Base-by-base conservation (phyloP, 1,140 invertebrate species). In the Whitmania pigra region DNA sequence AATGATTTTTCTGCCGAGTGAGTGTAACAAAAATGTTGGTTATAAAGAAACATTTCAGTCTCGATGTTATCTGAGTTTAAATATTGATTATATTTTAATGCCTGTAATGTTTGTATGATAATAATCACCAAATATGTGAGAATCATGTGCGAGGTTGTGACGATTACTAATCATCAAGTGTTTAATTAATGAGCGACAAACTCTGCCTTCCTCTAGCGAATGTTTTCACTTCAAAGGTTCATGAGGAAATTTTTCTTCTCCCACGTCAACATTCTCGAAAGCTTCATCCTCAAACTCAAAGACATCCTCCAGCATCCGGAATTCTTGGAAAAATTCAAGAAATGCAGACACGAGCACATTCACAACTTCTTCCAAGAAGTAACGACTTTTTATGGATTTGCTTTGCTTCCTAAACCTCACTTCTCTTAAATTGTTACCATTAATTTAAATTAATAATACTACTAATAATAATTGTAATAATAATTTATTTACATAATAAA, bases 211-310 rank as follows among this genome's bases (percentile, higher is more conserved):
- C 15, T 5, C 43, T 17, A 49, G 43, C 13, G 15, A 49, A 49
- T 49, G 43, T 49, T 49, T 49, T 49, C 13, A 22, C 63, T 31
- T 22, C 9, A 63, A 25, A 76, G 75, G 40, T 55, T 72, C 53
- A 82, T 83, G 74, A 78, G 79, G 75, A 79, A 77, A 53, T 89
- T 88, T 75, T 86, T 91, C 72, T 87, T 92, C 79, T 88, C 92
- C 72, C 89, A 92, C 76, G 88, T 90, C 57, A 86, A 88, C 0
- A 81, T 93, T 29, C 79, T 94, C 20, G 90, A 93, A 80, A 86
- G 88, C 4, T 86, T 91, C 78, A 79, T 93, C 40, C 88, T 89
- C 77, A 85, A 88, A 68, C 81, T 93, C 49, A 85, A 88, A 15
- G 82, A 87, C 29, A 74, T 73, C 20, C 74, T 81, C 11, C 79